Evolutionary conservation across 2,888 invertebrate species (phyloP).

Genomic region (Drosophila limbata): DNA sequence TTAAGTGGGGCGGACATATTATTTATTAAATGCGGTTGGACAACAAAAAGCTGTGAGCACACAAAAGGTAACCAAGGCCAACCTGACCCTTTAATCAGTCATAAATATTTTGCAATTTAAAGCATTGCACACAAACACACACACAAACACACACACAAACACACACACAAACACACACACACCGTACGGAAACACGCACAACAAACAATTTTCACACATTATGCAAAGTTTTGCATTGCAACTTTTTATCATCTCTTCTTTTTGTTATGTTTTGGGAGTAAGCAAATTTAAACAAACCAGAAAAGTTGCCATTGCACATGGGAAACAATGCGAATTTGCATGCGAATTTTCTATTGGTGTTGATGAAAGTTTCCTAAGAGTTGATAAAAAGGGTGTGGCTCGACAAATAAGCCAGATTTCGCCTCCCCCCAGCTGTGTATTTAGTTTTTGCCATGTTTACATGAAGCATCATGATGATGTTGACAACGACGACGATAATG

Average conservation of each 20-base stretch:
- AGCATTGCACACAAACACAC: slow-evolving; percentile 11
- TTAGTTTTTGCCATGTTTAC: slow-evolving; percentile 17
- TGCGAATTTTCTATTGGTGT: slow-evolving; percentile 74
- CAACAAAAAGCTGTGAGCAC: slow-evolving; percentile 25
- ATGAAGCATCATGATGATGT: slow-evolving; percentile 10
- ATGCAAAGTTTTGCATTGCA: slow-evolving; percentile 42
- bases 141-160: slow-evolving; percentile 19
- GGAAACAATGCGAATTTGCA: slow-evolving; percentile 61
- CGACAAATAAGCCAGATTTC: slow-evolving; percentile 46
- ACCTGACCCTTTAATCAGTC: slow-evolving; percentile 49
- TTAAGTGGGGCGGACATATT: slow-evolving; percentile 60
- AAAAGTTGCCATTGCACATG: slow-evolving; percentile 68
- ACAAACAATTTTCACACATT: slow-evolving; percentile 50
- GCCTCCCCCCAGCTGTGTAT: slow-evolving; percentile 6
- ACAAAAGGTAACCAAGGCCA: slow-evolving; percentile 31
- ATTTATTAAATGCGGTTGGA: slow-evolving; percentile 52
- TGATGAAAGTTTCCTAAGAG: slow-evolving; percentile 63
- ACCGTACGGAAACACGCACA: slow-evolving; percentile 12
- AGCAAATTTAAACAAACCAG: slow-evolving; percentile 49
- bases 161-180: slow-evolving; percentile 28
- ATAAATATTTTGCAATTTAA: slow-evolving; percentile 47
- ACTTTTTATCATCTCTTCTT: slow-evolving; percentile 28
- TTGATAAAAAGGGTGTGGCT: slow-evolving; percentile 51
- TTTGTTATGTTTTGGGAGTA: slow-evolving; percentile 19
- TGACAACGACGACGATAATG: background rate